Evolutionary conservation across 2,113 vertebrate species (phyloP).

Genomic region (Morone chrysops): DNA sequence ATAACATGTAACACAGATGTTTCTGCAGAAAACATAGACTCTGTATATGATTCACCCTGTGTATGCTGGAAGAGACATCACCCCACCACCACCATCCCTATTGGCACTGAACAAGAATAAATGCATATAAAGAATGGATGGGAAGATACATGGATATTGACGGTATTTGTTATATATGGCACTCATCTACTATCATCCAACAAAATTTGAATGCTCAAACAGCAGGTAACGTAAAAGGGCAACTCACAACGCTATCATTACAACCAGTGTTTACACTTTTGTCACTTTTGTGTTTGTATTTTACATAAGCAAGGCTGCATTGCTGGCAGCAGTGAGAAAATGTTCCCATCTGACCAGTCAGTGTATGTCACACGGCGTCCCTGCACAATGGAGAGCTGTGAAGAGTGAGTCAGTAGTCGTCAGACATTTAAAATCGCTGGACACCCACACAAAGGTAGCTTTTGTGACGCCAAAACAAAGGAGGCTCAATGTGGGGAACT

Average conservation of each 20-base stretch:
- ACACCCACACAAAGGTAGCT: constrained; percentile 66
- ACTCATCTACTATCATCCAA: neutral
- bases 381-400: constrained; percentile 46
- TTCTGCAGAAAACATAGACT: no score
- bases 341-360: constrained; percentile 11
- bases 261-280: neutral
- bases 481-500: constrained; percentile 35
- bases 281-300: neutral
- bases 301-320: neutral
- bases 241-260: neutral
- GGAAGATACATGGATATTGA: neutral
- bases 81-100: neutral
- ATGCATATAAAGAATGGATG: neutral
- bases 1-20: no score
- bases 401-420: constrained; percentile 24
- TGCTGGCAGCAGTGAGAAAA: neutral
- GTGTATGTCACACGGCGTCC: constrained; percentile 14
- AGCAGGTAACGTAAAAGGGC: neutral
- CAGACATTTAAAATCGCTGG: constrained; percentile 42
- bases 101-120: neutral
- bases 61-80: neutral
- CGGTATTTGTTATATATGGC: neutral
- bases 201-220: neutral
- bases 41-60: neutral
- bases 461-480: constrained; percentile 61